A percentile compares a stretch with the other conserved stretches of the same genome.
phyloP scores from a whole-genome alignment of 2,113 vertebrate genomes.

The Epinephelus moara region DNA sequence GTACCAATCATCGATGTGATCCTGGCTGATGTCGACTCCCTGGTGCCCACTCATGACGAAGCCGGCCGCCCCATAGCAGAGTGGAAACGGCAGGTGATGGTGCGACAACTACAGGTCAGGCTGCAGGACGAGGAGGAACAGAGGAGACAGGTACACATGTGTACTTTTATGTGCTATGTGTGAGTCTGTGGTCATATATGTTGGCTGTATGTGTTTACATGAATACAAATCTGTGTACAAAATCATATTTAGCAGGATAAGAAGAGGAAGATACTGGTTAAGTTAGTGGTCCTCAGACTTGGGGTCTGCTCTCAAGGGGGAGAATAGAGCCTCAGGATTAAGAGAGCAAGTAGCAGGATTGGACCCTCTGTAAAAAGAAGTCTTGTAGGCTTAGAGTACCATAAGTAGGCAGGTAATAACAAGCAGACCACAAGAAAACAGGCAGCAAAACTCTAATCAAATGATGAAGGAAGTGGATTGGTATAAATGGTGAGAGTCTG shows the following conservation, averaged over 20 bases:
- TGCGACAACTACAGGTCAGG: slow-evolving; percentile 89
- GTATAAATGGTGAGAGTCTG: too few species aligned
- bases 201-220: neutral
- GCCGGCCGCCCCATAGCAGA: slow-evolving; percentile 89
- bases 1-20: slow-evolving; percentile 71
- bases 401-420: too few species aligned
- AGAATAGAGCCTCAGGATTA: neutral
- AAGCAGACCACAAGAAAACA: too few species aligned
- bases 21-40: slow-evolving; percentile 86
- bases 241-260: neutral
- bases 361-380: too few species aligned
- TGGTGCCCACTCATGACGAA: slow-evolving; percentile 94
- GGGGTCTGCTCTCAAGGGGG: neutral
- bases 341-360: too few species aligned
- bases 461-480: too few species aligned
- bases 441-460: too few species aligned
- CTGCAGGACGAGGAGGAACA: slow-evolving; percentile 81
- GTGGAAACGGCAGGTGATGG: slow-evolving; percentile 98
- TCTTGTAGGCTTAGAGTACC: too few species aligned
- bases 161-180: neutral
- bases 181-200: neutral
- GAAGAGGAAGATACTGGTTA: neutral
- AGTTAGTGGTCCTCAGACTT: neutral
- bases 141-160: slow-evolving; percentile 81
- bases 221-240: neutral